These are phyloP conservation scores for Beroe forskalii DNA, from an alignment of 37 sponge, comb jelly and placozoan genomes.

Conservation along the genomic window DNA sequence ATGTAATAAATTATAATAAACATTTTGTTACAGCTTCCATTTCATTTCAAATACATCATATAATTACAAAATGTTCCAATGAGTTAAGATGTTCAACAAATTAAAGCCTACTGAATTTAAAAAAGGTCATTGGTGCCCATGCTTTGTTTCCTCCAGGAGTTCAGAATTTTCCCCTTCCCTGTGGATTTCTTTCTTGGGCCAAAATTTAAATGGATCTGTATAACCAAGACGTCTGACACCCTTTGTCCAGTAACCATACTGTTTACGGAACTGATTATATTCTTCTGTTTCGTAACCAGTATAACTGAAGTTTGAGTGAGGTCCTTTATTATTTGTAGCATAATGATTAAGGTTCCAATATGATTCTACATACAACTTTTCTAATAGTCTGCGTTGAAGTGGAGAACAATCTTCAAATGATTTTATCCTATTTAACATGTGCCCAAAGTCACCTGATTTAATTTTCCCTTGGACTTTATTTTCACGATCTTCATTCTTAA, in stretches of 20 bases:
- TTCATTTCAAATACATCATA: too few species aligned
- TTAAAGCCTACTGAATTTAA: too few species aligned
- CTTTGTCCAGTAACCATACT: constrained; percentile 42
- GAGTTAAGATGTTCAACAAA: too few species aligned
- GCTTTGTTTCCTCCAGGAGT: constrained; percentile 18
- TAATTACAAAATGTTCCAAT: too few species aligned
- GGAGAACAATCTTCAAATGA: not conserved
- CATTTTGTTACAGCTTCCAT: too few species aligned
- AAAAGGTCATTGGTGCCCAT: too few species aligned
- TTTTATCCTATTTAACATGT: not conserved
- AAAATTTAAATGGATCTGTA: constrained; percentile 34
- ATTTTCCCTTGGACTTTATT: constrained; percentile 1
- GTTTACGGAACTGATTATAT: not conserved
- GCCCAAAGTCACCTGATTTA: not conserved
- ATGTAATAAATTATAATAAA: too few species aligned
- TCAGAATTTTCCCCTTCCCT: constrained; percentile 22
- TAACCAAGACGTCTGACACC: not conserved
- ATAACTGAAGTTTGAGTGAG: not conserved
- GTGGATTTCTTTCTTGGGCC: not conserved
- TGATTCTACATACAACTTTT: constrained; percentile 3
- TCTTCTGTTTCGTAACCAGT: not conserved
- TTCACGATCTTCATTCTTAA: constrained; percentile 9
- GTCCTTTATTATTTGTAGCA: not conserved
- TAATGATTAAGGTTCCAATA: constrained; percentile 39
- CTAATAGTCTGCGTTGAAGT: not conserved